Base-by-base conservation (phyloP, 2,797 vertebrate species). In the Anguilla pacifica region DNA sequence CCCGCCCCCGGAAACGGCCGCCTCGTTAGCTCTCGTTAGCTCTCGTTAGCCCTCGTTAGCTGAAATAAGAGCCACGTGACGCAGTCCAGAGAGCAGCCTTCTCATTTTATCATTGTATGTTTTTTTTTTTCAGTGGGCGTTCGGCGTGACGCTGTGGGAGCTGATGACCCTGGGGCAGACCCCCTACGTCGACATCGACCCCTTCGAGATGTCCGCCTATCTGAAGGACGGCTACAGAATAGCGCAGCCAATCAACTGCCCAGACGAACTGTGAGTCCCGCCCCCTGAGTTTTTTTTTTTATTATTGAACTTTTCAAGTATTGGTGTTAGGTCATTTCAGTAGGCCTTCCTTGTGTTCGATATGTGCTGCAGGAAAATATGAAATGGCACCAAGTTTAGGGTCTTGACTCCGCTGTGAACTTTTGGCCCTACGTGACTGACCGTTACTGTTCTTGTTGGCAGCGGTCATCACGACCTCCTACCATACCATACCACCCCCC, bases 211-310 rank as follows among this genome's bases (percentile, higher is more conserved):
- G 98, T 98, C 98, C 0, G 98, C 98, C 15, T 99, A 99, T 94
- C 96, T 99, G 93, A 99, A 99, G 94, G 99, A 99, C 1, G 99
- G 98, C 72, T 99, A 98, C 96, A 96, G 98, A 93, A 99, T 99
- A 97, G 98, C 99, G 92, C 99, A 99, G 90, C 99, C 99, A n/a
- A 99, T 99, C 96, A 99, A 99, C 96, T 99, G 98, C 92, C 98
- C 98, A 0, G 99, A 99, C 90, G 98, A 99, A 93, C 96, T 99
- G 98, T 99, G 94, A 94, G 98, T 97, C 72, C 0, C 83, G 22
- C 17, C 57, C 10, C 10, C 64, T 35, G 22, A 10, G 67, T 79
- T 22, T 64, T 64, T 57, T 28, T 70, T 72, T 39, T 39, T 39
- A 3, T 39, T 1, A 17, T 39, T 77, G 43, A n/a, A 39, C n/a